phyloP scores from a whole-genome alignment of 2,113 vertebrate genomes.

The Copsychus sechellarum region DNA sequence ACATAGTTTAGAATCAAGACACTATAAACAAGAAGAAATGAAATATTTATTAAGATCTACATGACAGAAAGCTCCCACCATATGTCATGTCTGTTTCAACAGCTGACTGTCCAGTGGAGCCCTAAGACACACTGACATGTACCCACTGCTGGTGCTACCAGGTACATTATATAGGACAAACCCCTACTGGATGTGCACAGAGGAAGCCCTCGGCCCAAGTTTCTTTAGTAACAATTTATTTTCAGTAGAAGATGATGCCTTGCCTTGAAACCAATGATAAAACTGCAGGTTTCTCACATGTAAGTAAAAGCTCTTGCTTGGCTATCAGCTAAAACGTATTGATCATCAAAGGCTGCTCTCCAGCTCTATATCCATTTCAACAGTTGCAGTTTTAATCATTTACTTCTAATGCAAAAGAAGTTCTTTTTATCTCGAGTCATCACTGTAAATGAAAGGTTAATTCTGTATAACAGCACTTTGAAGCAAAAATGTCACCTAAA shows the following conservation, averaged over 20 bases:
- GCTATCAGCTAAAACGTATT: background rate
- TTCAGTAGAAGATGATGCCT: background rate
- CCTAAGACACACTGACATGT: background rate
- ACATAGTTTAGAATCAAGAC: constrained; percentile 2
- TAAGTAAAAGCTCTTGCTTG: background rate
- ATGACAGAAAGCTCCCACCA: background rate
- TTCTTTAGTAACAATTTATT: background rate
- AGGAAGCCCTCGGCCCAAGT: background rate
- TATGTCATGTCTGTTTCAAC: background rate
- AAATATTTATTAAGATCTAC: constrained; percentile 25
- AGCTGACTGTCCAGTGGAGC: background rate
- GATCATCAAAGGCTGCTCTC: background rate
- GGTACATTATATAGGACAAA: background rate
- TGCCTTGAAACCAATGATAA: background rate
- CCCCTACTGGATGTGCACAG: background rate
- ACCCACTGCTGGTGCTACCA: background rate
- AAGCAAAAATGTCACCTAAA: background rate
- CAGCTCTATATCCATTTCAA: background rate
- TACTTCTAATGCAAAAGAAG: background rate
- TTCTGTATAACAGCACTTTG: background rate
- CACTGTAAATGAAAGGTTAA: background rate
- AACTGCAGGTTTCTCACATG: background rate
- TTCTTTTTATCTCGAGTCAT: background rate
- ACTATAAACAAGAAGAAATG: background rate
- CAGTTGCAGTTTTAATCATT: background rate